These are phyloP conservation scores for Nerophis ophidion DNA, from an alignment of 2,113 vertebrate genomes.

Conservation along the genomic window DNA sequence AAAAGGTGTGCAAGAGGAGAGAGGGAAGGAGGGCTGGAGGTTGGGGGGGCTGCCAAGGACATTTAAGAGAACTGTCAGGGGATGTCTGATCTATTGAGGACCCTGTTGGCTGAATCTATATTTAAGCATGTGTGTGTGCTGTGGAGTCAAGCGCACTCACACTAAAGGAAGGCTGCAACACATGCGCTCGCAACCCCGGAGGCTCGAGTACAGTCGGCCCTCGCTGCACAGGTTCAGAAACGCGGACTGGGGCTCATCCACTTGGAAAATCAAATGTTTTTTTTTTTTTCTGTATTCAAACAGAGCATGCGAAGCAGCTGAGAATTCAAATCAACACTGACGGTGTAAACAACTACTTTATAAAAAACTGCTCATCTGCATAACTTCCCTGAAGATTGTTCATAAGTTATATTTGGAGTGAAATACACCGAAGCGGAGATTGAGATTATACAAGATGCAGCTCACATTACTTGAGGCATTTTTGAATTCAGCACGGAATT, in stretches of 20 bases:
- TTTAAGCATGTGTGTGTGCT: slow-evolving; percentile 16
- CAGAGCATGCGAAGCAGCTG: slow-evolving; percentile 16
- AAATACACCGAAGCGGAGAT: not conserved
- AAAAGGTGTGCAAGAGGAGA: slow-evolving; percentile 50
- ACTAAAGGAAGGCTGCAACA: slow-evolving; percentile 6
- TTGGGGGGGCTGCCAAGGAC: slow-evolving; percentile 71
- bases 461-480: not conserved
- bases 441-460: not conserved
- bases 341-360: slow-evolving; percentile 3
- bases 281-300: not conserved
- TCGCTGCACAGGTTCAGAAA: slow-evolving; percentile 41
- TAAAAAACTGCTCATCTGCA: slow-evolving; percentile 15
- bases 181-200: slow-evolving; percentile 9
- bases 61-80: slow-evolving; percentile 73
- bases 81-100: slow-evolving; percentile 67
- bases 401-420: slow-evolving; percentile 2
- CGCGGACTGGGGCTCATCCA: slow-evolving; percentile 33
- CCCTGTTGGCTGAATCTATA: slow-evolving; percentile 58
- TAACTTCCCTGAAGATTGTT: not conserved
- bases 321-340: slow-evolving; percentile 2
- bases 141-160: slow-evolving; percentile 8
- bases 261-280: slow-evolving; percentile 46
- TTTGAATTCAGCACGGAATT: slow-evolving; percentile 1
- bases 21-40: slow-evolving; percentile 34
- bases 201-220: slow-evolving; percentile 24